Conservation (phyloP, 2,797 vertebrate genomes). For the Benthosema pterotum region DNA sequence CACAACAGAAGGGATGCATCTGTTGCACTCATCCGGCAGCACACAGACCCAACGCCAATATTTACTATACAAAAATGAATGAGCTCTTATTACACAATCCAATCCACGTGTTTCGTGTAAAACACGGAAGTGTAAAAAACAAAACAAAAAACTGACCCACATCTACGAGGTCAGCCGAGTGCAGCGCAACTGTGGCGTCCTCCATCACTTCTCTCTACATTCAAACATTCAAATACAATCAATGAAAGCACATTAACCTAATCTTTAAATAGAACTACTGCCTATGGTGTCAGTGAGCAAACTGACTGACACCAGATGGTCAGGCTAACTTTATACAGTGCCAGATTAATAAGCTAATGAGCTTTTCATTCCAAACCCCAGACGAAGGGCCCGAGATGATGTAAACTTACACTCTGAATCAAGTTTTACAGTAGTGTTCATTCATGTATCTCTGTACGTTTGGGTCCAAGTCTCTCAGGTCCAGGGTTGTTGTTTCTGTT, state of each 20-base stretch:
- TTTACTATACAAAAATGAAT: no score
- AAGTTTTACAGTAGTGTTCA: background rate
- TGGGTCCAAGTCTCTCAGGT: no score
- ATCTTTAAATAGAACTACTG: no score
- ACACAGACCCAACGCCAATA: background rate
- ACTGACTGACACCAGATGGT: conserved; percentile 1
- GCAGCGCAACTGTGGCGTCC: background rate
- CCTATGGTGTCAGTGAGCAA: no score
- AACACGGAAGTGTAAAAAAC: no score
- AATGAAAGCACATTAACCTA: no score
- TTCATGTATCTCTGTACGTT: no score
- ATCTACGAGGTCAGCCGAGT: no score
- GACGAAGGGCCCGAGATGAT: background rate
- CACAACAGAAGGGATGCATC: background rate
- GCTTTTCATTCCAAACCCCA: conserved; percentile 46
- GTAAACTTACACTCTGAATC: background rate
- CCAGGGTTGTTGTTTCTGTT: no score
- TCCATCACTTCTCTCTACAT: background rate
- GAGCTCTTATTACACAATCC: no score
- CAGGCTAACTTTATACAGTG: background rate
- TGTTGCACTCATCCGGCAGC: background rate
- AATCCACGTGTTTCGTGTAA: no score
- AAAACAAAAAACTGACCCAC: no score
- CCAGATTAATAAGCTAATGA: conserved; percentile 21
- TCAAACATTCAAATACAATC: background rate